Evolutionary conservation across 2,113 vertebrate species (phyloP), one percentile per base, ranked within the genome.

Genomic region (Cariama cristata): DNA sequence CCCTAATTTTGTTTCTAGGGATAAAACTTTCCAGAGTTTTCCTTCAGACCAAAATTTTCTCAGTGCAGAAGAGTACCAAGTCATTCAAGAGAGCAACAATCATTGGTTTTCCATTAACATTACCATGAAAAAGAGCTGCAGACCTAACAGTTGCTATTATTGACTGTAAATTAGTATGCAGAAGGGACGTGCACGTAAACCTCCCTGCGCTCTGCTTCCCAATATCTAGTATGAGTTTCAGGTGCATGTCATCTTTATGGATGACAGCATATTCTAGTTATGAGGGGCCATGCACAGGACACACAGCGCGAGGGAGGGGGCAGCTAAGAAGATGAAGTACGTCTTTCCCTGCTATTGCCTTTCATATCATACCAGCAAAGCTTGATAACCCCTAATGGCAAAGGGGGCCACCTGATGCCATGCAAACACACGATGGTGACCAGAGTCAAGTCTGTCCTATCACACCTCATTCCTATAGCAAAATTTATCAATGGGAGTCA

Each of bases 391-490:
- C 8, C 24, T 52, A 55, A 52, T 1, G 23, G 35, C 38, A 59
- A 59, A 76, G 24, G 33, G 12, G 9, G 6, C 4, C 11, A 42
- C 15, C 35, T 26, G 38, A 8, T 38, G 73, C 27, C 15, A 10
- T 3, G 18, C 38, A 62, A 72, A 44, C 15, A 14, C 22, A 23
- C 0, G 0, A 0, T 60, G 67, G 62, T 75, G 49, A 64, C 13
- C n/a, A 42, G 38, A 72, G 49, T 40, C 56, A 72, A 44, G 24
- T 33, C 14, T 42, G 7, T 28, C 17, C 26, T n/a, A 12, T 44
- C 11, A 11, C 17, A 55, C 8, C 45, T 60, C 8, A 7, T 53
- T 67, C 24, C 49, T 55, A 20, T 0, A 33, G 72, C 9, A 60
- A 72, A 58, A 79, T 33, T 42, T 28, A 32, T 35, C 60, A 44